These are phyloP conservation scores for Pterocles burchelli DNA, from an alignment of 2,113 vertebrate genomes.

Conservation along the genomic window DNA sequence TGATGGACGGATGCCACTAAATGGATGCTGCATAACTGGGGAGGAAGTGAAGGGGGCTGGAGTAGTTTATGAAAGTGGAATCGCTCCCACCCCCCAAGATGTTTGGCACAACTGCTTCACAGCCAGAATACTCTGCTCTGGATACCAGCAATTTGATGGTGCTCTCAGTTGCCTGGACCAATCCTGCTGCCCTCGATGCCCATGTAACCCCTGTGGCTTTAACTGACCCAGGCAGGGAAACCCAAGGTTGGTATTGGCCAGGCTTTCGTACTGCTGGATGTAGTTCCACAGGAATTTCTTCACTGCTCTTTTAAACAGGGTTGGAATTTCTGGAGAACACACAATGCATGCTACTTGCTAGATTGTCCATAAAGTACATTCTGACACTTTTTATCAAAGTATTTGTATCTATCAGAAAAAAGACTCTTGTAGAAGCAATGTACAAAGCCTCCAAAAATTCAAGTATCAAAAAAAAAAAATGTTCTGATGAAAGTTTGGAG, in stretches of 20 bases:
- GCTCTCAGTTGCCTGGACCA: not conserved
- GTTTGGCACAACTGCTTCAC: constrained; percentile 14
- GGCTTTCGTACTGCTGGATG: not conserved
- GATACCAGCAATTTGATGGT: not conserved
- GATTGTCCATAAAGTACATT: constrained; percentile 34
- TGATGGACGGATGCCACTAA: not conserved
- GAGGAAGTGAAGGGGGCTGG: not conserved
- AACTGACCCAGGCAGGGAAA: not conserved
- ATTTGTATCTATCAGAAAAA: constrained; percentile 33
- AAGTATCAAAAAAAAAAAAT: constrained; percentile 30
- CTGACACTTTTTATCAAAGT: constrained; percentile 6
- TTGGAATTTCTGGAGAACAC: constrained; percentile 22
- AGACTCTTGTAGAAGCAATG: constrained; percentile 33
- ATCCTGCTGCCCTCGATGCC: not conserved
- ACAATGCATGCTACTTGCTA: not conserved
- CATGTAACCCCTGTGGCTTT: not conserved
- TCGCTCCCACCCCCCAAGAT: not conserved
- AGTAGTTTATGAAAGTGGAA: not conserved
- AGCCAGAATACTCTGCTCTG: not conserved
- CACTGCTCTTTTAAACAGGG: not conserved
- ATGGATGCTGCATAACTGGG: not conserved
- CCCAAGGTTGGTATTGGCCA: not conserved
- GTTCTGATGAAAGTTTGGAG: constrained; percentile 3
- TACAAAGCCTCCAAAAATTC: constrained; percentile 52
- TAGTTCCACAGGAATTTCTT: not conserved